Evolutionary conservation across 2,888 invertebrate genomes (phyloP), one percentile per base, ranked within the genome.

Genomic region (Dryobota labecula): DNA sequence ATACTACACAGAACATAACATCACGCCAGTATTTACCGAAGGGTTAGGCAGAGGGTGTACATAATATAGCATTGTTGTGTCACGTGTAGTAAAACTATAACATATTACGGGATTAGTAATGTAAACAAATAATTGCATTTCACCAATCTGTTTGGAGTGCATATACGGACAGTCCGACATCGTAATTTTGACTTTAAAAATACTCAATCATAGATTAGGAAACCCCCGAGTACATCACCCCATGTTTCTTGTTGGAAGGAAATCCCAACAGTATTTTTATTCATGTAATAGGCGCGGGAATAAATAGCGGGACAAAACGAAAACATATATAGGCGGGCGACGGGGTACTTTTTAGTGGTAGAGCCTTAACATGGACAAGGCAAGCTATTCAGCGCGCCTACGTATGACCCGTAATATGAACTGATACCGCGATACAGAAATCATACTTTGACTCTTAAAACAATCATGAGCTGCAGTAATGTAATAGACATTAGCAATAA

Each of bases 91-190:
- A 30, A 43, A n/a, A 60, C 43, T 56, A 30, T 27, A 33, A 49
- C 36, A 74, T 57, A 51, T 58, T 49, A 27, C 43, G 41, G n/a
- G 15, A 43, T 53, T 30, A 60, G 30, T 74, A 27, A 53, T 43
- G 41, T 47, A 30, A 61, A 74, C 27, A 30, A 76, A 30, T 51
- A 18, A 58, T 73, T 58, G 36, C 8, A 76, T 63, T 64, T 64
- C n/a, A 56, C 11, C 43, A 41, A 65, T 63, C 13, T 49, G 36
- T 57, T 49, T 58, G 18, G 4, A 72, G 72, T 72, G 65, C 54
- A 60, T 64, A 38, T 47, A 56, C 36, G 2, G 1, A n/a, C n/a
- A n/a, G n/a, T n/a, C 24, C n/a, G 41, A 43, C 18, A 27, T 51
- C 11, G 11, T 49, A 43, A 49, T 63, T 63, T 70, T 0, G 33